These are phyloP conservation scores for Mythimna impura DNA, from an alignment of 2,888 invertebrate genomes.

Conservation along the genomic window DNA sequence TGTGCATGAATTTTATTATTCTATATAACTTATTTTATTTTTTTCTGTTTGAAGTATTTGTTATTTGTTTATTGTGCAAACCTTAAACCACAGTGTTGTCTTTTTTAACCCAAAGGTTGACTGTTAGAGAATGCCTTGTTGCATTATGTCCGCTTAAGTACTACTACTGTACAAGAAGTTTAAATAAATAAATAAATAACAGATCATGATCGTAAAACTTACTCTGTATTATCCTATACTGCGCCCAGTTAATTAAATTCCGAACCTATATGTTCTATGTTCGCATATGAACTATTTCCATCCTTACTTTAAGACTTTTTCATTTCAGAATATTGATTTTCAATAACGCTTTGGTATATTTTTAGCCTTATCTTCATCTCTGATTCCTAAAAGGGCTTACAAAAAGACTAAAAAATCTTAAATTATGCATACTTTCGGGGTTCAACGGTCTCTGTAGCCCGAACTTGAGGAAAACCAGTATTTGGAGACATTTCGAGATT, in stretches of 20 bases:
- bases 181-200: too few species aligned
- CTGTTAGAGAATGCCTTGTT: too few species aligned
- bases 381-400: constrained; percentile 24
- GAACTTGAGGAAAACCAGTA: constrained; percentile 43
- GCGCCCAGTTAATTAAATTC: too few species aligned
- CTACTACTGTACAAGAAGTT: too few species aligned
- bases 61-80: too few species aligned
- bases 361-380: constrained; percentile 23
- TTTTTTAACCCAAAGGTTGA: too few species aligned
- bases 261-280: background rate
- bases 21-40: too few species aligned
- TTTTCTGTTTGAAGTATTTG: too few species aligned
- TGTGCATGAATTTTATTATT: background rate
- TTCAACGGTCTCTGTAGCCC: constrained; percentile 54
- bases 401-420: constrained; percentile 39
- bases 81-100: too few species aligned
- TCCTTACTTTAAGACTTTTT: background rate
- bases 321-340: background rate
- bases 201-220: too few species aligned
- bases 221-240: too few species aligned
- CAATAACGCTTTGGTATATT: background rate
- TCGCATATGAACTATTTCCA: background rate
- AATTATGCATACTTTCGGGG: constrained; percentile 35
- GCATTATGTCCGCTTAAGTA: too few species aligned
- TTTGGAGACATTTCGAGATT: constrained; percentile 62